Evolutionary conservation across 1,140 invertebrate species (phyloP), one percentile per base, ranked within the genome.

Genomic region (Drosophila albomicans): DNA sequence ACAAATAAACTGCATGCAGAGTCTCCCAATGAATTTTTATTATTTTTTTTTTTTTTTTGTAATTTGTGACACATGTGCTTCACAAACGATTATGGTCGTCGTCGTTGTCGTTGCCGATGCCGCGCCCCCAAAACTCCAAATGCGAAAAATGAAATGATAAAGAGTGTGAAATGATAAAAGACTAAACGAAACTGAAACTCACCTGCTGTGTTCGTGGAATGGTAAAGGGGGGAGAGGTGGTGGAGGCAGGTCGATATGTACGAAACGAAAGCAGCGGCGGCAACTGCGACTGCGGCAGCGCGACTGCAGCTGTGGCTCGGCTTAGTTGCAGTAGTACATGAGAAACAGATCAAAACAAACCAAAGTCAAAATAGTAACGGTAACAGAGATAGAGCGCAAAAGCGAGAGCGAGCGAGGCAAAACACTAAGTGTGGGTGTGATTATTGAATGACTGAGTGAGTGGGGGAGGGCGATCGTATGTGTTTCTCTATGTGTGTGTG

Each of bases 181-280:
- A 38, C 20, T 61, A 38, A 66, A 48, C 51, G 41, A 54, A 35
- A 51, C 25, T 51, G 45, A 56, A 57, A 38, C 32, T 63, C 52
- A 67, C 49, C 70, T 73, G 58, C 63, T 38, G 35, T 38, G 35
- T 32, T 25, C 20, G 35, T 10, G 1, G 35, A 8, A 10, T 10
- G 35, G 35, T 8, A 10, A 10, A 38, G 10, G 54, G 38, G 38
- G 51, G 41, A 13, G 6, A 8, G 45, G 30, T 7, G 6, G 48
- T 10, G n/a, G n/a, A 5, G 32, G 7, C 32, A 32, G 11, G 35
- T 20, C 30, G 25, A 52, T 16, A 82, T 71, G 67, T 63, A 76
- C 65, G 71, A 73, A 82, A 78, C 61, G 51, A 74, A 84, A 84
- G 46, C 78, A 81, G 32, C 54, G 25, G 5, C 49, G 4, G 15